Evolutionary conservation across 2,113 vertebrate genomes (phyloP).

Genomic region (Anoura caudifer): DNA sequence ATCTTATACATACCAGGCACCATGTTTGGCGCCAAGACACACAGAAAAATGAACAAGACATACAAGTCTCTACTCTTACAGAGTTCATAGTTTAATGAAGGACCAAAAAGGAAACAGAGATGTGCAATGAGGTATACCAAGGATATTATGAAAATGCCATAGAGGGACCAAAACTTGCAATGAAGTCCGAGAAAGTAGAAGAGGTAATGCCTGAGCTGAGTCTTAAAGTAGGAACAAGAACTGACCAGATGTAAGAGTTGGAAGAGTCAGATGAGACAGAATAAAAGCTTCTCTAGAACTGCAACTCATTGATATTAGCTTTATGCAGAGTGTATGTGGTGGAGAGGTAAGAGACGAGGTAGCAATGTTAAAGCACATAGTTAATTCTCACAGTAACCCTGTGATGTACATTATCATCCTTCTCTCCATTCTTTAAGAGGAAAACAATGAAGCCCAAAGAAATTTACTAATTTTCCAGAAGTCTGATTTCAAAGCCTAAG

Average conservation of each 20-base stretch:
- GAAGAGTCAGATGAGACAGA: background rate
- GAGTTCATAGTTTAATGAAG: background rate
- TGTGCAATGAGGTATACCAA: background rate
- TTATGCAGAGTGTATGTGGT: background rate
- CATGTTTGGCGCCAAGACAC: background rate
- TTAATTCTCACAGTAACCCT: background rate
- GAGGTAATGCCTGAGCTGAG: background rate
- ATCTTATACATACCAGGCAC: background rate
- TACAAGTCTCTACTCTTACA: background rate
- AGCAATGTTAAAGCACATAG: background rate
- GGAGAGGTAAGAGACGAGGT: background rate
- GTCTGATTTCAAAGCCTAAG: conserved; percentile 2
- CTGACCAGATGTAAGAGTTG: background rate
- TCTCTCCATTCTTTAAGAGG: background rate
- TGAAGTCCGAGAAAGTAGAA: background rate
- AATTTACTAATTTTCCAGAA: background rate
- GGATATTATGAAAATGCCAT: background rate
- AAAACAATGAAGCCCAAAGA: background rate
- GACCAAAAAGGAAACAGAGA: background rate
- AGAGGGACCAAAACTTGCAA: background rate
- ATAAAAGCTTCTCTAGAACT: background rate
- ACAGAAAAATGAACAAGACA: background rate
- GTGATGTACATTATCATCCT: background rate
- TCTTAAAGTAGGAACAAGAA: background rate
- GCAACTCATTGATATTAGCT: background rate